Evolutionary conservation across 2,797 vertebrate species (phyloP), one percentile per base, ranked within the genome.

Genomic region (Melanotaenia nigrans): DNA sequence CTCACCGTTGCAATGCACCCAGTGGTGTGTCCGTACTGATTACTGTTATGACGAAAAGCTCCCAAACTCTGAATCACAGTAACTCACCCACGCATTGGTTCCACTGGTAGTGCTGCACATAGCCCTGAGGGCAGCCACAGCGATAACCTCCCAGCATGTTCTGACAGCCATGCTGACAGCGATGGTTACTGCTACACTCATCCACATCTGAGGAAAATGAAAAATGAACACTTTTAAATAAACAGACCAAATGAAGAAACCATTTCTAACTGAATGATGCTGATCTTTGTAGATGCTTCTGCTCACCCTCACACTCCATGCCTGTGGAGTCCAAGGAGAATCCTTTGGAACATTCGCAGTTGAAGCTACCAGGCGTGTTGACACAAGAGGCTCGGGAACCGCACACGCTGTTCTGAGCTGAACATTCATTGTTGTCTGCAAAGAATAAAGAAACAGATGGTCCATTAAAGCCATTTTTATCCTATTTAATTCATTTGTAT

Each of bases 41-140:
- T 24, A 13, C 10, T 32, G 32, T 45, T n/a, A 68, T 14, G 13
- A 33, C 16, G 16, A 65, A 42, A 33, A 36, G 1, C 38, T 57
- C 16, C 10, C 60, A 71, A 40, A 20, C 49, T 36, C 33, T 0
- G 28, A 38, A 54, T 61, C 33, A 30, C 18, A 30, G 36, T 38
- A 87, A 90, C 97, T 96, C 94, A 96, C 98, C 98, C n/a, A 99
- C 96, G 83, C 98, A 99, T 84, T 99, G 98, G 94, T 99, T 99
- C 98, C 98, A 99, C 81, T 99, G 98, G 93, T 99, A 99, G 90
- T 99, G 98, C 86, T 99, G 98, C 45, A 98, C 96, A 73, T 98
- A 99, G 35, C 98, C 98, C 78, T 98, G 96, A 1, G 98, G 98
- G 79, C 98, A 99, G 87, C 96, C 96, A 75, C 98, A 99, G 74